Conservation (phyloP, 2,888 invertebrate species). For the Elegia similella region DNA sequence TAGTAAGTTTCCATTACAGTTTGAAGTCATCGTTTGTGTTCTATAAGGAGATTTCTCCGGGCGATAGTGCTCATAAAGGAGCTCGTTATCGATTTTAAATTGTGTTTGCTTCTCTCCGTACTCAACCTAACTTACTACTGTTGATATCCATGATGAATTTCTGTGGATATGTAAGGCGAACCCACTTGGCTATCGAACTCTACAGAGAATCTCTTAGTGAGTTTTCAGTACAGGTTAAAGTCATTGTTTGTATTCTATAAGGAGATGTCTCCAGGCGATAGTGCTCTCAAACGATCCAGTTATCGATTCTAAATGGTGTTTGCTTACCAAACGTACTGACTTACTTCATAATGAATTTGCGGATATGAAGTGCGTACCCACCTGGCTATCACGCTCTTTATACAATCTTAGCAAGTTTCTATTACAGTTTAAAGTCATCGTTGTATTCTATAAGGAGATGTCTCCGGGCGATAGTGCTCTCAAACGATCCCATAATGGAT, state of each 20-base stretch:
- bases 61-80: slow-evolving; percentile 1
- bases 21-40: neutral
- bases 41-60: neutral
- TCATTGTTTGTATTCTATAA: neutral
- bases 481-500: no score
- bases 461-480: no score
- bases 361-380: neutral
- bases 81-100: slow-evolving; percentile 6
- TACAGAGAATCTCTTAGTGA: neutral
- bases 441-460: no score
- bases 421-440: no score
- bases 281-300: slow-evolving; percentile 8
- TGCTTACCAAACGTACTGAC: slow-evolving; percentile 5
- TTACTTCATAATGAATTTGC: neutral
- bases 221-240: neutral
- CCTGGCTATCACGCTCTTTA: no score
- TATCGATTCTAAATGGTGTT: slow-evolving; percentile 9
- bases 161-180: neutral
- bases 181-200: no score
- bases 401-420: no score
- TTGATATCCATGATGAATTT: no score
- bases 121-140: no score
- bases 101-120: neutral
- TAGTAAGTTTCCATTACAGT: slow-evolving; percentile 1
- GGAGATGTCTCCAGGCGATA: slow-evolving; percentile 4